phyloP scores from a whole-genome alignment of 2,113 vertebrate genomes.

The Aegotheles bennettii region DNA sequence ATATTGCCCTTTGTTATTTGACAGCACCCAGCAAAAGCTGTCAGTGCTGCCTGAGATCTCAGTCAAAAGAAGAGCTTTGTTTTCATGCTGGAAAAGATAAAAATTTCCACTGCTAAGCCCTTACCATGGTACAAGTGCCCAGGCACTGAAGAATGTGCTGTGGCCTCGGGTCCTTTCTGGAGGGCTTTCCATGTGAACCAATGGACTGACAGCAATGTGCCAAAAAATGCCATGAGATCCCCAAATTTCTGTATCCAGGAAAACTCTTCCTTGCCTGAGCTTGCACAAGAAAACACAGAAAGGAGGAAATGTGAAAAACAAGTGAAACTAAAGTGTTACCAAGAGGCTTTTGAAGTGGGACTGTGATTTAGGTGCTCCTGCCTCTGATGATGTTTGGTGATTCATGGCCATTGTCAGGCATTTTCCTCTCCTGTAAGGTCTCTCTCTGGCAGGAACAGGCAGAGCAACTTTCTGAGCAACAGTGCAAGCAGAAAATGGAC shows the following conservation, averaged over 20 bases:
- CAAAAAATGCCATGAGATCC: not conserved
- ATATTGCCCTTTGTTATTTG: not conserved
- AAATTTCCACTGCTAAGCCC: not conserved
- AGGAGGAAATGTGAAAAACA: not conserved
- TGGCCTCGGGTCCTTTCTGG: fast-evolving
- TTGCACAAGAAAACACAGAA: not conserved
- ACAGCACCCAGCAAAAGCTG: not conserved
- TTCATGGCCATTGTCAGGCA: not conserved
- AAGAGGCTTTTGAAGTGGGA: not conserved
- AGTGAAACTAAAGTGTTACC: not conserved
- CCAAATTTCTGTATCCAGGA: not conserved
- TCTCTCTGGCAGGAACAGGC: not conserved
- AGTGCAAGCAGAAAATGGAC: not conserved
- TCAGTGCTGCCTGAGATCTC: not conserved
- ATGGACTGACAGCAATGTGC: not conserved
- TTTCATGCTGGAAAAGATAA: slow-evolving; percentile 1
- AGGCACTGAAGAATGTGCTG: not conserved
- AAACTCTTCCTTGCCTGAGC: not conserved
- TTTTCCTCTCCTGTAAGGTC: not conserved
- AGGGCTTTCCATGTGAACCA: not conserved
- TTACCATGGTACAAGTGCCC: not conserved
- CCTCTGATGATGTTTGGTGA: fast-evolving
- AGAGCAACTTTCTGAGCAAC: not conserved
- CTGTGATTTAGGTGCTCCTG: not conserved
- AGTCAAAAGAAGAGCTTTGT: not conserved